Percentiles rank a stretch among this genome's conserved stretches.
phyloP scores from a whole-genome alignment of 2,113 vertebrate genomes.

The Myiagra hebetior region DNA sequence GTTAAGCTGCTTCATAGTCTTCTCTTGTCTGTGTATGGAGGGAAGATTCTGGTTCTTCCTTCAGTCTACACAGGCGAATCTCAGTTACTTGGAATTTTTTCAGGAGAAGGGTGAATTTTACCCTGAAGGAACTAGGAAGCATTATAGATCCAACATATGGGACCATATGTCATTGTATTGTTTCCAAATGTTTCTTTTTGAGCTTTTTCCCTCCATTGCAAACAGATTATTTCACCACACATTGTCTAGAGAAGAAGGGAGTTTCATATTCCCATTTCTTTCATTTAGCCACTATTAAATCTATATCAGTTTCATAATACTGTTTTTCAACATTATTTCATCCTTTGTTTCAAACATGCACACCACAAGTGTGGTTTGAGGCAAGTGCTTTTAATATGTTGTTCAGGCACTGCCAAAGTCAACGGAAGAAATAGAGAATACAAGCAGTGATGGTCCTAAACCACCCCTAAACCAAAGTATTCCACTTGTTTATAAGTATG shows the following conservation, averaged over 20 bases:
- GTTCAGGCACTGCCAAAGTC: background rate
- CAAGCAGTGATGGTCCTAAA: background rate
- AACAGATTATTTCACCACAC: constrained; percentile 16
- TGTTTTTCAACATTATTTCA: constrained; percentile 36
- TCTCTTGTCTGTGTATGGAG: background rate
- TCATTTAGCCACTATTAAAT: constrained; percentile 33
- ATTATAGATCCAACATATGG: constrained; percentile 29
- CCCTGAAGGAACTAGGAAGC: constrained; percentile 17
- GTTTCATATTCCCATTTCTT: constrained; percentile 28
- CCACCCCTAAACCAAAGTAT: background rate
- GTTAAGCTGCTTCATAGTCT: background rate
- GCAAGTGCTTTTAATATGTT: constrained; percentile 19
- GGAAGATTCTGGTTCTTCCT: background rate
- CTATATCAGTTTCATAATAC: constrained; percentile 31
- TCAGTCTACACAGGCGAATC: background rate
- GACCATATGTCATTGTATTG: constrained; percentile 48
- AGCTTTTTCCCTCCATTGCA: background rate
- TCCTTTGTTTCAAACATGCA: constrained; percentile 28
- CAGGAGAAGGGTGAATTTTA: constrained; percentile 22
- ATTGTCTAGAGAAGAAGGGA: constrained; percentile 14
- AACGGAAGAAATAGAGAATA: background rate
- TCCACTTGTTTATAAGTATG: background rate
- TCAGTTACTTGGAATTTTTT: constrained; percentile 31
- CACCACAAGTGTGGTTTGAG: background rate
- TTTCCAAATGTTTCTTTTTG: constrained; percentile 57